A percentile compares a stretch with the other conserved stretches of the same genome.
These are phyloP conservation scores for Etheostoma perlongum DNA, from an alignment of 2,797 vertebrate species.

Conservation along the genomic window DNA sequence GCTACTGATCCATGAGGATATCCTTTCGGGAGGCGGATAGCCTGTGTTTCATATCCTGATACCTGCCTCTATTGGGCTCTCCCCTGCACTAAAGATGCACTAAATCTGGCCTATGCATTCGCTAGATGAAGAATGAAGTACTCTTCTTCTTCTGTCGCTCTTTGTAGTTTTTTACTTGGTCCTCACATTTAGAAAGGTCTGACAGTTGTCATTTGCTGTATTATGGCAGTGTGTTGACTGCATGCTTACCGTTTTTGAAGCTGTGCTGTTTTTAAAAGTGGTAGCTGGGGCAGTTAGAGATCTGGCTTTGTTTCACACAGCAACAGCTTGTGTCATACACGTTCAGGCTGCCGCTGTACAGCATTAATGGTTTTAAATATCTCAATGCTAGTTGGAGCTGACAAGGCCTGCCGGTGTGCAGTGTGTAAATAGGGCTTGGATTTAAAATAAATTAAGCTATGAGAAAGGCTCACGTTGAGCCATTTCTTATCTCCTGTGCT, in stretches of 20 bases:
- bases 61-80: slow-evolving; percentile 60
- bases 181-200: slow-evolving; percentile 2
- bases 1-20: slow-evolving; percentile 81
- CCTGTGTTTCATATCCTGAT: slow-evolving; percentile 75
- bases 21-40: slow-evolving; percentile 81
- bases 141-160: background rate
- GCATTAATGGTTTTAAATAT: slow-evolving; percentile 78
- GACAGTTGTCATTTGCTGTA: background rate
- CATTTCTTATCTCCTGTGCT: slow-evolving; percentile 83
- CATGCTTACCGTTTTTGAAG: slow-evolving; percentile 7
- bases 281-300: slow-evolving; percentile 57
- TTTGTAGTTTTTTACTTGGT: slow-evolving; percentile 5
- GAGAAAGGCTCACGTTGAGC: slow-evolving; percentile 85
- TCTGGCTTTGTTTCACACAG: slow-evolving; percentile 62
- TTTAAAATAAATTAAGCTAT: slow-evolving; percentile 86
- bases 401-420: slow-evolving; percentile 74
- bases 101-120: slow-evolving; percentile 24
- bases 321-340: slow-evolving; percentile 69
- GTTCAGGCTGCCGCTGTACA: slow-evolving; percentile 62
- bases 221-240: background rate
- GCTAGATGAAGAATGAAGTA: background rate
- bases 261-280: slow-evolving; percentile 42
- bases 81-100: slow-evolving; percentile 66
- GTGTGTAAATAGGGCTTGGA: slow-evolving; percentile 82
- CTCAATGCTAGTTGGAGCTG: slow-evolving; percentile 74